Evolutionary conservation across 2,888 invertebrate genomes (phyloP).

Genomic region (Leptinotarsa juncta): DNA sequence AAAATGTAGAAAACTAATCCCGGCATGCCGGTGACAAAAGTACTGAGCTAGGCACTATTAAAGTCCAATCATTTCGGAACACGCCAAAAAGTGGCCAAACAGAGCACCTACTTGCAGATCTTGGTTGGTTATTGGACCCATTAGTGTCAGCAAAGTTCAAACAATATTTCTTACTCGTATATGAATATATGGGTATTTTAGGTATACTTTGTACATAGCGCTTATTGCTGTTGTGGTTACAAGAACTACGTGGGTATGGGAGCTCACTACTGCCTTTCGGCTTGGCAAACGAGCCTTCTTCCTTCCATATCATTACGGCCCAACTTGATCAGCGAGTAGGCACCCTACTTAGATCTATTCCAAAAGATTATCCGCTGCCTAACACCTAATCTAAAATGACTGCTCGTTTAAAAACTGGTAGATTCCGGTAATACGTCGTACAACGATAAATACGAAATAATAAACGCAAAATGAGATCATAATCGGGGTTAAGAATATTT

Average conservation of each 20-base stretch:
- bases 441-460: conserved; percentile 63
- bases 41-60: conserved; percentile 64
- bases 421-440: conserved; percentile 61
- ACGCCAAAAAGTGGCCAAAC: conserved; percentile 21
- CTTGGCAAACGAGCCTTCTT: background rate
- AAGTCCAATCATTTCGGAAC: conserved; percentile 42
- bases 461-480: conserved; percentile 65
- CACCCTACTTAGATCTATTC: background rate
- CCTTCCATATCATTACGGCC: background rate
- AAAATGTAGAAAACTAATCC: conserved; percentile 54
- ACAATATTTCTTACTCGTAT: conserved; percentile 10
- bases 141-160: conserved; percentile 14
- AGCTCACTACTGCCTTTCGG: background rate
- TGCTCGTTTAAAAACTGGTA: conserved; percentile 62
- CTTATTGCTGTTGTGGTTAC: conserved; percentile 7
- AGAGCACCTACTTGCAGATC: conserved; percentile 18
- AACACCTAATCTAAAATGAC: conserved; percentile 41
- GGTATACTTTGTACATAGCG: conserved; percentile 21
- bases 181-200: conserved; percentile 9
- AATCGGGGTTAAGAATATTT: conserved; percentile 61
- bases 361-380: conserved; percentile 10
- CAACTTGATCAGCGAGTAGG: background rate
- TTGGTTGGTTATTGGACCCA: conserved; percentile 4
- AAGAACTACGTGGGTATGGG: conserved; percentile 4
- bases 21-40: conserved; percentile 51